A percentile compares a stretch with the other conserved stretches of the same genome.
Conservation (phyloP, 1,140 invertebrate genomes). For the Ganaspis sp. region DNA sequence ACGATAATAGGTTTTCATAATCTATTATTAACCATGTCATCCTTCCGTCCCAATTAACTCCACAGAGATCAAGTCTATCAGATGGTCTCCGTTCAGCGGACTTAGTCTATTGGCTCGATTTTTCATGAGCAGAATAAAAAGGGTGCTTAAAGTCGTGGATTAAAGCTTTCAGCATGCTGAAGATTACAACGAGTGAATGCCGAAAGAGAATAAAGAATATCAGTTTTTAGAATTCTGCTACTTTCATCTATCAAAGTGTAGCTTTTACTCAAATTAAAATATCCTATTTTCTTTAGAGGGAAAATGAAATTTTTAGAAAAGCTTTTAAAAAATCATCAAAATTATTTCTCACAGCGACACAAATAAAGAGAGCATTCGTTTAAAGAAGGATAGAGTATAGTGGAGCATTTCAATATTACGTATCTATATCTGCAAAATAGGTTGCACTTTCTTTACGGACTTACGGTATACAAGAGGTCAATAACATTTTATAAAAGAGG, state of each 20-base stretch:
- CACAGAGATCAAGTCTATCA: conserved; percentile 54
- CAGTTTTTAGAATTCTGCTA: neutral
- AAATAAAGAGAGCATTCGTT: neutral
- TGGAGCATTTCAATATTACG: too few relatives aligned
- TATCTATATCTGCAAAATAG: too few relatives aligned
- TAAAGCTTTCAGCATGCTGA: neutral
- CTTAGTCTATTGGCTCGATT: conserved; percentile 45
- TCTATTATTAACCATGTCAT: conserved; percentile 62
- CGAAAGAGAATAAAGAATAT: conserved; percentile 3
- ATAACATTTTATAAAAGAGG: too few relatives aligned
- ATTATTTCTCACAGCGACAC: neutral
- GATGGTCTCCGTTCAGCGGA: conserved; percentile 34
- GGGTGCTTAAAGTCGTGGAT: neutral
- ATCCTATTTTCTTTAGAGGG: neutral
- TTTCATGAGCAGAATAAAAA: conserved; percentile 31
- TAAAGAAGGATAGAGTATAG: too few relatives aligned
- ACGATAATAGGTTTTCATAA: conserved; percentile 56
- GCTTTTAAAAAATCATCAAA: neutral
- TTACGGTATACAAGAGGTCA: too few relatives aligned
- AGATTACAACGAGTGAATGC: neutral
- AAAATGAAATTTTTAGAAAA: neutral
- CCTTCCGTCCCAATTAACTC: conserved; percentile 61
- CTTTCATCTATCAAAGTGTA: neutral
- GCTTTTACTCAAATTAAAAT: neutral
- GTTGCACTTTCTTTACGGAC: too few relatives aligned